Evolutionary conservation across 2,797 vertebrate species (phyloP), one percentile per base, ranked within the genome.

Genomic region (Dermochelys coriacea): DNA sequence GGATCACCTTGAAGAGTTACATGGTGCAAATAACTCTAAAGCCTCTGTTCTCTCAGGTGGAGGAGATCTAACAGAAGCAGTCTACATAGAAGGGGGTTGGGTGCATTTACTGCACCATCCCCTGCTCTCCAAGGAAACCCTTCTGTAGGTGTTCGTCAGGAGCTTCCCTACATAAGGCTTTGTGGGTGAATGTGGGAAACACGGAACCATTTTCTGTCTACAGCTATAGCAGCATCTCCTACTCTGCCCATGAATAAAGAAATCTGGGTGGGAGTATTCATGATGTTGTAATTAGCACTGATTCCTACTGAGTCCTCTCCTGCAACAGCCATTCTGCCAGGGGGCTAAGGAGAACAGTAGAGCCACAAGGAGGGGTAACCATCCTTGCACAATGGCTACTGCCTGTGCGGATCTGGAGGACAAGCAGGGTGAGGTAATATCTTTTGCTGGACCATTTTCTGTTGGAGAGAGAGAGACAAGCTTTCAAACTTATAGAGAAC

Each of bases 1-100:
- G 71, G 78, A 75, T 71, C 34, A 80, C 34, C 31, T 34, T 82
- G n/a, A 4, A 0, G 1, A 31, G 0, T 45, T 52, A 16, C 12
- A 50, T 25, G 71, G 77, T 3, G 6, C 54, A 34, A 9, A 15
- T 0, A 7, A 55, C 19, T 84, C 15, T 0, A 0, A 8, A 54
- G 25, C 14, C 4, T 91, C 52, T 49, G 16, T 0, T 19, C 79
- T 91, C 47, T 57, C 71, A 12, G 78, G 59, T 61, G 5, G 11
- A 82, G 57, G 64, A 71, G 64, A 34, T 3, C n/a, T 91, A 92
- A 45, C 12, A 61, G 12, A 9, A 80, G 37, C 5, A 52, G 77
- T 16, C 52, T n/a, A 49, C 50, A 9, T 77, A 0, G 19, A 21
- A 37, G 16, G n/a, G 64, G 18, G 19, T 64, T 21, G 64, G 34